Evolutionary conservation across 2,888 invertebrate genomes (phyloP), one percentile per base, ranked within the genome.

Genomic region (Tenodera sinensis): DNA sequence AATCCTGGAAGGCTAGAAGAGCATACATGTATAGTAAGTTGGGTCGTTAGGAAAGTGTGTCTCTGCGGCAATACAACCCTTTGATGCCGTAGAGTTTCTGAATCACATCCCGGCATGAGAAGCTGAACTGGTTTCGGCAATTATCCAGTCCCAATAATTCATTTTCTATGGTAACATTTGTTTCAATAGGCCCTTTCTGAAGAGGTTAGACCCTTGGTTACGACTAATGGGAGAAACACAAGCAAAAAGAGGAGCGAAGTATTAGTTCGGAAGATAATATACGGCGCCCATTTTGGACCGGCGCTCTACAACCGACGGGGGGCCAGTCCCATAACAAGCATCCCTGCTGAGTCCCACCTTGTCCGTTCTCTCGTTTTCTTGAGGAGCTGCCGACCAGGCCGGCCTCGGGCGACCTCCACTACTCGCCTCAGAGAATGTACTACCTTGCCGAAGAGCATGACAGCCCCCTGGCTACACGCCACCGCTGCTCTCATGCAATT

Each of bases 261-360:
- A 47, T 30, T 85, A 85, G 9, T 83, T 87, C 83, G 12, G 12
- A 42, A 82, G 34, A 87, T 83, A 87, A 87, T 82, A 87, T 87
- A 87, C 83, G 25, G 87, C 34, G 30, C 81, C 86, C 86, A 28
- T 71, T 86, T 86, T 25, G 81, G 87, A 30, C 86, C 81, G 85
- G 83, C 82, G 25, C 88, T 54, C 87, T 87, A 84, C 47, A 14
- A 20, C 7, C 89, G n/a, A 83, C 85, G 83, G 89, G 88, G 88
- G 42, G 85, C 34, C 88, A 12, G 88, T 30, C 89, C 85, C 28
- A 88, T 89, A 89, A 89, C 88, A 89, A 88, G 89, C n/a, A 14
- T 15, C 83, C 89, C 88, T 47, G 89, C 88, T 28, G 89, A 9
- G 89, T 28, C 27, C 34, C 28, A 88, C 27, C 87, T 71, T 28